phyloP scores from a whole-genome alignment of 23 tunicate genomes.

The Diplosoma virens region DNA sequence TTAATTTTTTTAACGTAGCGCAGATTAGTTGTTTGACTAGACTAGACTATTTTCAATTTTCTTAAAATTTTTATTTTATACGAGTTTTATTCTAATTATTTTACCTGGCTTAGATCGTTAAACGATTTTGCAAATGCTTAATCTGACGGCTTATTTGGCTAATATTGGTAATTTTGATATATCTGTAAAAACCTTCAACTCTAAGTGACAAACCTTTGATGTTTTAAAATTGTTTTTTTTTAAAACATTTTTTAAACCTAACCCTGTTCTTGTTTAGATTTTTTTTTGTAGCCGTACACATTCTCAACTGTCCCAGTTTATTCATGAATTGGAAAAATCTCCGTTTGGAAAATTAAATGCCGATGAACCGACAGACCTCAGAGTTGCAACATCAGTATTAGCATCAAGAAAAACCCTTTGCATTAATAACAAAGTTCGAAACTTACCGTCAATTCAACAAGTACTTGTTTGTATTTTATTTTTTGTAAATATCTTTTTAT shows the following conservation, averaged over 20 bases:
- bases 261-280: constrained; percentile 37
- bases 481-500: no score
- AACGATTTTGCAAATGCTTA: no score
- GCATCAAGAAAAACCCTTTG: constrained; percentile 87
- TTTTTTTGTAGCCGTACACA: constrained; percentile 96
- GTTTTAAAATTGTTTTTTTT: neutral
- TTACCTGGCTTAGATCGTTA: no score
- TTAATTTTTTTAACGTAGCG: no score
- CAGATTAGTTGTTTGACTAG: no score
- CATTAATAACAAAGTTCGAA: constrained; percentile 69
- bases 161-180: no score
- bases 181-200: no score
- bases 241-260: neutral
- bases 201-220: neutral
- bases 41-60: no score
- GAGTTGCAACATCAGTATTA: constrained; percentile 46
- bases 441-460: constrained; percentile 48
- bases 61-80: no score
- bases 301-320: constrained; percentile 93
- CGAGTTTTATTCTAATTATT: no score
- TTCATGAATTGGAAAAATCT: constrained; percentile 83
- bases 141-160: no score
- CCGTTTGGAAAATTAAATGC: constrained; percentile 42
- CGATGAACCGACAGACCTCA: neutral
- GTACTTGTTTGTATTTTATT: no score